Evolutionary conservation across 2,888 invertebrate species (phyloP).

Genomic region (Scaptomyza caliginosa): DNA sequence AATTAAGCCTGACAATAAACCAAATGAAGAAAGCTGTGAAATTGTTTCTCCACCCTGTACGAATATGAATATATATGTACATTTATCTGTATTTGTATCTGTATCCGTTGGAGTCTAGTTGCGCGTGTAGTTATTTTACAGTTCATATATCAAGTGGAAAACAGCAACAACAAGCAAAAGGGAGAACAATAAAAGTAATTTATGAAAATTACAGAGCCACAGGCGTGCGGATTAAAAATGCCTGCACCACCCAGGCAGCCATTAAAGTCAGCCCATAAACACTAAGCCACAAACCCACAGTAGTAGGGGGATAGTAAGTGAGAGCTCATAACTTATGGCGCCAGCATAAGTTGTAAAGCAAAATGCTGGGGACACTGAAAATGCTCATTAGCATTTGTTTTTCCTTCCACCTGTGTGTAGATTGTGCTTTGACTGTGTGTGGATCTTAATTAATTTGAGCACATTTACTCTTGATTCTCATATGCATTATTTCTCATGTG

Average conservation of each 20-base stretch:
- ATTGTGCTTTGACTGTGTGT: slow-evolving; percentile 7
- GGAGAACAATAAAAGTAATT: slow-evolving; percentile 80
- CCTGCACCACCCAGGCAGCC: slow-evolving; percentile 47
- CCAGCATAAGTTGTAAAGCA: slow-evolving; percentile 45
- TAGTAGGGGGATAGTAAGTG: not conserved
- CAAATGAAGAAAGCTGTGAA: slow-evolving; percentile 2
- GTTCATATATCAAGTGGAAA: slow-evolving; percentile 72
- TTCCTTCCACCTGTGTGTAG: slow-evolving; percentile 20
- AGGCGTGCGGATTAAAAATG: slow-evolving; percentile 76
- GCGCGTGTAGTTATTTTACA: slow-evolving; percentile 53
- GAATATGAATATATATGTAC: not conserved
- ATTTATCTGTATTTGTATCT: slow-evolving; percentile 9
- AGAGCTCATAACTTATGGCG: slow-evolving; percentile 68
- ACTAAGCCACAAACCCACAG: slow-evolving; percentile 60
- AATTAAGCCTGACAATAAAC: slow-evolving; percentile 25
- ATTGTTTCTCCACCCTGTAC: not conserved
- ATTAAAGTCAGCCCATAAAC: slow-evolving; percentile 67
- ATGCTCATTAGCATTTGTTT: slow-evolving; percentile 71
- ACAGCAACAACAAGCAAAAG: slow-evolving; percentile 9
- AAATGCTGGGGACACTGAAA: slow-evolving; percentile 50
- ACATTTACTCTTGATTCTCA: slow-evolving; percentile 59
- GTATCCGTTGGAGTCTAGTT: slow-evolving; percentile 8
- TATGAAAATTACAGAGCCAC: slow-evolving; percentile 82
- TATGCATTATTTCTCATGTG: slow-evolving; percentile 8
- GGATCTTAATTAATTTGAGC: slow-evolving; percentile 69